A percentile compares a stretch with the other conserved stretches of the same genome.
Evolutionary conservation across 2,113 vertebrate genomes (phyloP).

Genomic region (Pachypanchax playfairii): DNA sequence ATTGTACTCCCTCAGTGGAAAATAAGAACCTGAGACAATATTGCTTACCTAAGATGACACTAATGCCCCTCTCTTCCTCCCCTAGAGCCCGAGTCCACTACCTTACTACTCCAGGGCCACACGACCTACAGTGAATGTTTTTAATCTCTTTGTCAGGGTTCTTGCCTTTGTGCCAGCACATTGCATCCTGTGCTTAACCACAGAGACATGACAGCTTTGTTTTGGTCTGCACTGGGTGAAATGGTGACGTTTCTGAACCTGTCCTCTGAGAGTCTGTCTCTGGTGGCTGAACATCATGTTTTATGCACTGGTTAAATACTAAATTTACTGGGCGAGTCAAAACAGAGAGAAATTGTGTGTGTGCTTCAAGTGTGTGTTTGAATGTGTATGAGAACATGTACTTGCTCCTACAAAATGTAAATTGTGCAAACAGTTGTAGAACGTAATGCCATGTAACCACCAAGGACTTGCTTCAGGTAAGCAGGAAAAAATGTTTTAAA

Average conservation of each 20-base stretch:
- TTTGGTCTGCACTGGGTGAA: constrained; percentile 17
- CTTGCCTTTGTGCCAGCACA: too few species aligned
- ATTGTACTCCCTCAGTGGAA: too few species aligned
- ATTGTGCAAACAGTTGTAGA: constrained; percentile 31
- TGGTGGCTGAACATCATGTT: constrained; percentile 37
- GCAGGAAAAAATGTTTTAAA: constrained; percentile 36
- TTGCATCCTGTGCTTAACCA: too few species aligned
- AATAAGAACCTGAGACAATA: too few species aligned
- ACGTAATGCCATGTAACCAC: constrained; percentile 21
- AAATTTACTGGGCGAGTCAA: constrained; percentile 24
- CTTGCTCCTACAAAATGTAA: constrained; percentile 30
- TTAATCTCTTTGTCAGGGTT: too few species aligned
- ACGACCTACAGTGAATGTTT: too few species aligned
- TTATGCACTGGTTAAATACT: constrained; percentile 48
- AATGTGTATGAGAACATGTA: neutral
- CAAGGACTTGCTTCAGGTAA: constrained; percentile 33
- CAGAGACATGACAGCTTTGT: too few species aligned
- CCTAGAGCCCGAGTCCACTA: too few species aligned
- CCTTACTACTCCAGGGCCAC: too few species aligned
- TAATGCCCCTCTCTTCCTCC: too few species aligned
- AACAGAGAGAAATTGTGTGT: neutral
- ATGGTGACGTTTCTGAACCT: constrained; percentile 18
- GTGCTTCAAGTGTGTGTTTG: constrained; percentile 7
- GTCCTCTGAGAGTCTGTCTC: constrained; percentile 36
- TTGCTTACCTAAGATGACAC: too few species aligned